A percentile compares a stretch with the other conserved stretches of the same genome.
Evolutionary conservation across 2,113 vertebrate species (phyloP).

Genomic region (Pangasianodon gigas): DNA sequence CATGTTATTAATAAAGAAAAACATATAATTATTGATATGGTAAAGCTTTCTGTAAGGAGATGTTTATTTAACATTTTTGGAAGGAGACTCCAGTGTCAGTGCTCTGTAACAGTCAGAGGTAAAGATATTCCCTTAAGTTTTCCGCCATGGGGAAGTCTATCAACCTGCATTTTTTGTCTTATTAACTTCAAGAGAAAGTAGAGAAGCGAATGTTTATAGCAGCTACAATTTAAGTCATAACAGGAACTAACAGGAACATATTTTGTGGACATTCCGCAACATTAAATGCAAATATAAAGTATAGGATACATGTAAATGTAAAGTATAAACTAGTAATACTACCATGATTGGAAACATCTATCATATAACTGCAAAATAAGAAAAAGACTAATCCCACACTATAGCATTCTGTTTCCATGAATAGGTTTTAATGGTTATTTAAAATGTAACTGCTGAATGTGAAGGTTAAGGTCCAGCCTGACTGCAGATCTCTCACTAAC

Average conservation of each 20-base stretch:
- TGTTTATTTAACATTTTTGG: not conserved
- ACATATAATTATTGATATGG: not conserved
- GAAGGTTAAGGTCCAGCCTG: conserved; percentile 16
- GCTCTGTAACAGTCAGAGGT: not conserved
- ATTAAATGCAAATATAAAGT: not conserved
- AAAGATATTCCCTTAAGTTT: not conserved
- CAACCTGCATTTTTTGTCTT: not conserved
- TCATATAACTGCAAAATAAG: not conserved
- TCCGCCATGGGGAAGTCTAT: not conserved
- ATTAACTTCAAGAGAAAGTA: not conserved
- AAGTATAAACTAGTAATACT: not conserved
- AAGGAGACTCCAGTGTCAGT: not conserved
- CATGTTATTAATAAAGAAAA: not conserved
- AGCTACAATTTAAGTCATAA: not conserved
- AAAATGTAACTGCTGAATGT: not conserved
- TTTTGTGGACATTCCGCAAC: not conserved
- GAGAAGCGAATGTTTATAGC: not conserved
- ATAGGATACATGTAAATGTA: not conserved
- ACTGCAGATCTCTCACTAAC: not conserved
- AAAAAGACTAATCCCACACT: not conserved
- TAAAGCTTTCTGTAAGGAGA: not conserved
- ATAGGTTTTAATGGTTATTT: not conserved
- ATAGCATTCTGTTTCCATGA: not conserved
- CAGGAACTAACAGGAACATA: not conserved
- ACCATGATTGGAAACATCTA: not conserved